phyloP scores from a whole-genome alignment of 2,113 vertebrate genomes.

The Protomyctophum bolini region DNA sequence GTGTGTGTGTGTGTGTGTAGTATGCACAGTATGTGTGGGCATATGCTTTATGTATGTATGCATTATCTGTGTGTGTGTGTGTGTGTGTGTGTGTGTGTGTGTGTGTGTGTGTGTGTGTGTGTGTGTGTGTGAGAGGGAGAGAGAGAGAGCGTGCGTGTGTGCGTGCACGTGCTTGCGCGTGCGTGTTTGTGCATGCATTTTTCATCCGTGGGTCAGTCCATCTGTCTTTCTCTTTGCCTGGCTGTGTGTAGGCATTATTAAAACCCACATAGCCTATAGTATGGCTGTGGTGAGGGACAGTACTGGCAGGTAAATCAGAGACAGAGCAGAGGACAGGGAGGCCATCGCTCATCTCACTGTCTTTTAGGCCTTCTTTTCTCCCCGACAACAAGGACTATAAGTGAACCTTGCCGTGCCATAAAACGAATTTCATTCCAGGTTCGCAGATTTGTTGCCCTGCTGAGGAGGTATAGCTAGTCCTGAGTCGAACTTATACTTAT shows the following conservation, averaged over 20 bases:
- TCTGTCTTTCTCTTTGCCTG: constrained; percentile 1
- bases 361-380: constrained; percentile 6
- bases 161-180: constrained; percentile 23
- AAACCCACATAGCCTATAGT: constrained; percentile 44
- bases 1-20: not conserved
- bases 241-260: constrained; percentile 60
- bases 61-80: not conserved
- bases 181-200: not conserved
- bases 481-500: no score
- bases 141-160: no score
- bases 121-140: not conserved
- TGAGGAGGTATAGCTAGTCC: no score
- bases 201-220: no score
- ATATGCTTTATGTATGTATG: not conserved
- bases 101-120: constrained; percentile 21
- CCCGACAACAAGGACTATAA: no score
- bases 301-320: constrained; percentile 56
- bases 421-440: no score
- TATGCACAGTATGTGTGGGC: no score
- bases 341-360: constrained; percentile 48
- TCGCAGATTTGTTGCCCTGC: no score
- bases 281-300: constrained; percentile 30
- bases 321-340: constrained; percentile 22
- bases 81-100: not conserved
- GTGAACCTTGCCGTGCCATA: no score